A percentile compares a stretch with the other conserved stretches of the same genome.
These are phyloP conservation scores for Holocentrus rufus DNA, from an alignment of 2,797 vertebrate species.

Conservation along the genomic window DNA sequence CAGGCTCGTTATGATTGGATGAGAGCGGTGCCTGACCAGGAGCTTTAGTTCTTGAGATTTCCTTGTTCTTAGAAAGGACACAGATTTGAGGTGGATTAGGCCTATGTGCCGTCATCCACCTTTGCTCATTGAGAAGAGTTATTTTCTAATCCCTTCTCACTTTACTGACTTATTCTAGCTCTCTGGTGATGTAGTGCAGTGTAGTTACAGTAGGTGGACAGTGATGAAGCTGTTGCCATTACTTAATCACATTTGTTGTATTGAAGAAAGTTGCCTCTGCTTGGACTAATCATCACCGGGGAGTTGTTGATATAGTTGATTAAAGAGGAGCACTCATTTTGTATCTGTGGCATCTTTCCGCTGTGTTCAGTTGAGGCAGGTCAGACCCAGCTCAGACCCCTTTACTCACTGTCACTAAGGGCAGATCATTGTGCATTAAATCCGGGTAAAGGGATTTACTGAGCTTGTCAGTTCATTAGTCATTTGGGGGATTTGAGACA, in stretches of 20 bases:
- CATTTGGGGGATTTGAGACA: conserved; percentile 32
- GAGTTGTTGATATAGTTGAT: not conserved
- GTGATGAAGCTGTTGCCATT: conserved; percentile 37
- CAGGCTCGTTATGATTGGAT: conserved; percentile 3
- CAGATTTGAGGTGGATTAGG: conserved; percentile 44
- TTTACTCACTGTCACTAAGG: conserved; percentile 7
- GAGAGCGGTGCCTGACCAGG: conserved; percentile 1
- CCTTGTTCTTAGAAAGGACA: conserved; percentile 21
- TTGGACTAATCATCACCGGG: no score
- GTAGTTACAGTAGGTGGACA: conserved; percentile 45
- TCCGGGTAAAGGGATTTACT: conserved; percentile 60
- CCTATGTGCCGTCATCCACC: conserved; percentile 31
- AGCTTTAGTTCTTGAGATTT: conserved; percentile 38
- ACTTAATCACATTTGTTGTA: conserved; percentile 10
- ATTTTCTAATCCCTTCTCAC: conserved; percentile 63
- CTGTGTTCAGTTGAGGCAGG: conserved; percentile 4
- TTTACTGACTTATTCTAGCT: conserved; percentile 29
- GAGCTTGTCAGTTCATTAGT: conserved; percentile 36
- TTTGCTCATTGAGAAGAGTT: conserved; percentile 50
- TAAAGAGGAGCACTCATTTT: conserved; percentile 5
- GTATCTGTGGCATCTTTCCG: not conserved
- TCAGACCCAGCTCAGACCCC: conserved; percentile 19
- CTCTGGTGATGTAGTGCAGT: conserved; percentile 16
- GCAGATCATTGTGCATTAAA: conserved; percentile 48
- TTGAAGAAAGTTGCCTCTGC: no score